These are phyloP conservation scores for Scelioninae gen. 1 DNA, from an alignment of 2,888 invertebrate genomes.

Conservation along the genomic window DNA sequence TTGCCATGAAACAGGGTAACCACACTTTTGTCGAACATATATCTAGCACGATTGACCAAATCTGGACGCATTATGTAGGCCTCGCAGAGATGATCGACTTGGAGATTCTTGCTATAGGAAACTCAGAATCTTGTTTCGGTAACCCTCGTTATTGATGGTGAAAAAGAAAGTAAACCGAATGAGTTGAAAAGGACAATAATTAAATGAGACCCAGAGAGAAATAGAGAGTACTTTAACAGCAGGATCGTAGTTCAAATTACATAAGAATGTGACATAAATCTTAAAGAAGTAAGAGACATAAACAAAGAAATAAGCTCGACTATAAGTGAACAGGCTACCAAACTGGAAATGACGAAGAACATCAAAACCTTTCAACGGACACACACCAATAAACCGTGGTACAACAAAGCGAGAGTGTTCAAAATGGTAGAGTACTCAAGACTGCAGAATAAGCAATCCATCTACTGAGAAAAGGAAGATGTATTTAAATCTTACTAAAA, in stretches of 20 bases:
- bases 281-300: too few relatives aligned
- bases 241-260: too few relatives aligned
- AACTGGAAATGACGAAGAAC: not conserved
- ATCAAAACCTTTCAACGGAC: not conserved
- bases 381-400: slow-evolving; percentile 1
- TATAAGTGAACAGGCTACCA: too few relatives aligned
- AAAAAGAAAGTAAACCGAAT: too few relatives aligned
- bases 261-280: too few relatives aligned
- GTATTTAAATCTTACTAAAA: not conserved
- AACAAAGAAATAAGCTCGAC: too few relatives aligned
- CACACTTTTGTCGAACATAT: not conserved
- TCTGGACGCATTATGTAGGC: not conserved
- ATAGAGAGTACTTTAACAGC: too few relatives aligned
- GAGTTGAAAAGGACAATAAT: not conserved
- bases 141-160: not conserved
- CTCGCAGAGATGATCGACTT: not conserved
- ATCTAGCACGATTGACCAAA: slow-evolving; percentile 1
- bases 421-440: slow-evolving; percentile 7
- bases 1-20: not conserved
- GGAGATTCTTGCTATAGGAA: not conserved
- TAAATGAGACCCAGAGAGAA: too few relatives aligned
- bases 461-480: not conserved
- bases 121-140: slow-evolving; percentile 14
- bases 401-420: not conserved
- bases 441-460: not conserved